Percentiles rank a stretch among this genome's conserved stretches.
These are phyloP conservation scores for Diuraphis noxia DNA, from an alignment of 1,140 invertebrate species.

Conservation along the genomic window DNA sequence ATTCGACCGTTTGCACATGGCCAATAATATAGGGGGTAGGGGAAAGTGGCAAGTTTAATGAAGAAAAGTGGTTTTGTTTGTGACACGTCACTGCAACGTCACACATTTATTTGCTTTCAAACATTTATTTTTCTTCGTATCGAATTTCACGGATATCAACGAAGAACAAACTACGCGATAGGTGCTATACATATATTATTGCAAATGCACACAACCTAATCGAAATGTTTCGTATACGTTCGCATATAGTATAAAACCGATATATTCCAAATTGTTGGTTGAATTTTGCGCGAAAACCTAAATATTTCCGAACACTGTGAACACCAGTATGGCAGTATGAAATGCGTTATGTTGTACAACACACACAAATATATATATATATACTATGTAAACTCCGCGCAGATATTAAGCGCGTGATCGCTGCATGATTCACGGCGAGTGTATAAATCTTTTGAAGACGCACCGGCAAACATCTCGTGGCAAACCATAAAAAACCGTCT, in stretches of 20 bases:
- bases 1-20: no score
- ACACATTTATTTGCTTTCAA: background rate
- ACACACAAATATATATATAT: no score
- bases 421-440: background rate
- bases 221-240: background rate
- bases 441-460: constrained; percentile 38
- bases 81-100: no score
- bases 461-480: background rate
- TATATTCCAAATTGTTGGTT: background rate
- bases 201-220: background rate
- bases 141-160: background rate
- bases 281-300: background rate
- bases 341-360: background rate
- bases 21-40: no score
- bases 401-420: background rate
- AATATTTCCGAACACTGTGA: background rate
- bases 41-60: background rate
- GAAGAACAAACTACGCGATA: background rate
- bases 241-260: background rate
- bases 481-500: background rate
- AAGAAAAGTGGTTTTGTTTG: background rate
- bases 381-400: background rate
- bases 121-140: background rate
- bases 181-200: background rate
- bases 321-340: background rate